Evolutionary conservation across 2,113 vertebrate genomes (phyloP), one percentile per base, ranked within the genome.

Genomic region (Centropristis striata): DNA sequence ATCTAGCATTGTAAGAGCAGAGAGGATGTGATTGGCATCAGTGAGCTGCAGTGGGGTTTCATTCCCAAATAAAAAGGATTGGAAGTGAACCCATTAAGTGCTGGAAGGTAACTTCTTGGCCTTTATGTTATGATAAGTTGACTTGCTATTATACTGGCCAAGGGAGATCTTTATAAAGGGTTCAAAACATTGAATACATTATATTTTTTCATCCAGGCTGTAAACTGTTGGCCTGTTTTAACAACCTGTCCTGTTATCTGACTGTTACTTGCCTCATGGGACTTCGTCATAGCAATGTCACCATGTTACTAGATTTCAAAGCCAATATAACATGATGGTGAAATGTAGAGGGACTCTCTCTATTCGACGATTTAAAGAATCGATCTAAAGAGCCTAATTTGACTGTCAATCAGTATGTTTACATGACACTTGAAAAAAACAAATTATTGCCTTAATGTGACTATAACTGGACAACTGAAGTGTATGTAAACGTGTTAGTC

Each of bases 1-100:
- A 86, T 87, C 75, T 68, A 18, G 9, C 74, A 81, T 28, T 4
- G 6, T n/a, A n/a, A n/a, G n/a, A n/a, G n/a, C n/a, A n/a, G n/a
- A n/a, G 41, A 57, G n/a, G 32, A 66, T 42, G 28, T 28, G 55
- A 49, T 51, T 42, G 78, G 66, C 55, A 71, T 66, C 41, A 23
- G 12, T 55, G 39, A 72, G 21, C 49, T 37, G 37, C 14, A 39
- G 46, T 0, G 3, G 25, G 41, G 37, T 79, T 70, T 55, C 44
- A 51, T 14, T 49, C 47, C 46, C 15, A 53, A 51, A 14, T 70
- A 2, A 49, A 73, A 25, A 58, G 27, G 37, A 54, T 1, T 58
- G 20, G 27, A 79, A n/a, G n/a, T 39, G 44, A 74, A 50, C n/a
- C 4, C 28, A 59, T n/a, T 4, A n/a, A 61, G 7, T 0, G 11